Evolutionary conservation across 2,797 vertebrate species (phyloP), one percentile per base, ranked within the genome.

Genomic region (Alosa sapidissima): DNA sequence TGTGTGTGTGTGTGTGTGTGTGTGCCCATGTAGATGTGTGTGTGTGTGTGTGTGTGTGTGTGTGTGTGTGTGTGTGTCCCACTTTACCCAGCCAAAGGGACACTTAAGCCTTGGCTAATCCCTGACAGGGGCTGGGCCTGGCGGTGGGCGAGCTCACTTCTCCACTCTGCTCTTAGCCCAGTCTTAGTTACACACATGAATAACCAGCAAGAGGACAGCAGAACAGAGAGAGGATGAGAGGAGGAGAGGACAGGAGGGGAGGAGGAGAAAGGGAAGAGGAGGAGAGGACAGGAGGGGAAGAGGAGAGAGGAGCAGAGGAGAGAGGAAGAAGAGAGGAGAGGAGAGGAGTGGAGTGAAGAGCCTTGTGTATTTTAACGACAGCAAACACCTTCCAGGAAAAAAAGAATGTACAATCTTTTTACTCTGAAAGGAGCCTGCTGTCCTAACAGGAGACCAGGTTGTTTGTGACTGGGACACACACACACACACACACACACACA

Each of bases 81-180:
- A 28, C 60, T 65, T 65, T 65, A 65, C 81, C 88, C 36, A 78
- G 82, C 81, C 65, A 28, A 14, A 75, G 68, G 68, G 68, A 75
- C 68, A 75, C 33, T 36, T 75, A 75, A 75, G 68, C 68, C 55
- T 10, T 45, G 33, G 14, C 19, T 75, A 75, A 75, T 75, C 68
- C 68, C 68, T 45, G 36, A 33, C 68, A 41, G 84, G 4, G 41
- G 41, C 41, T 41, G 41, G 41, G 41, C 41, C 41, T 41, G 41
- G 2, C 41, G 41, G 41, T 41, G 41, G 2, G 41, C 41, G 41
- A 41, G 41, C 41, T 41, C 41, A 41, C 41, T 1, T 41, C 41
- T 41, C 41, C 41, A 41, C 41, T 41, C 41, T 28, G 28, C 28
- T 41, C 41, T 41, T 4, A 41, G 41, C 41, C 41, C 41, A 41